Evolutionary conservation across 2,113 vertebrate species (phyloP).

Genomic region (Albula glossodonta): DNA sequence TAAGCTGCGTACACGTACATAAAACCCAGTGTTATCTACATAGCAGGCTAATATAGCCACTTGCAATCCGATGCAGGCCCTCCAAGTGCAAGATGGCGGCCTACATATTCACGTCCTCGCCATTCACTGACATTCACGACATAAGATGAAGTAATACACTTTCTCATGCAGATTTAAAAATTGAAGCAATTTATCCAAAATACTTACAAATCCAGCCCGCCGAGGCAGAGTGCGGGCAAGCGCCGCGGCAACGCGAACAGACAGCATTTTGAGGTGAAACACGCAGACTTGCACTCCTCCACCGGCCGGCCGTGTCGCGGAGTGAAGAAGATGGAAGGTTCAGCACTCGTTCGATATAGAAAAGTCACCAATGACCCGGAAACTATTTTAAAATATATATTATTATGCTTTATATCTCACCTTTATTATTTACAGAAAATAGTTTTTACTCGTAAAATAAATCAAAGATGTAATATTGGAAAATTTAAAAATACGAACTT

Average conservation of each 20-base stretch:
- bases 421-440: not conserved
- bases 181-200: not conserved
- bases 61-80: constrained; percentile 44
- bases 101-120: constrained; percentile 24
- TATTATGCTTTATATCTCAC: not conserved
- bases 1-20: not conserved
- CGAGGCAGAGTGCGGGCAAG: constrained; percentile 81
- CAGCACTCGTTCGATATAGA: not conserved
- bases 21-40: not conserved
- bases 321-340: constrained; percentile 57
- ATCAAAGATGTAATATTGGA: not conserved
- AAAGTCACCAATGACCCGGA: constrained; percentile 56
- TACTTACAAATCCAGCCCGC: constrained; percentile 84
- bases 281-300: not conserved
- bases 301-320: constrained; percentile 11
- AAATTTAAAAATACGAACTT: not conserved
- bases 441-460: not conserved
- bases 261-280: constrained; percentile 71
- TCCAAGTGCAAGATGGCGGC: constrained; percentile 48
- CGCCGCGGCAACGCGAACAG: constrained; percentile 85
- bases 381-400: constrained; percentile 31
- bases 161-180: not conserved
- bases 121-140: constrained; percentile 26
- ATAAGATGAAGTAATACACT: not conserved
- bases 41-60: not conserved